phyloP scores from a whole-genome alignment of 2,888 invertebrate species.

The Leucoma salicis region DNA sequence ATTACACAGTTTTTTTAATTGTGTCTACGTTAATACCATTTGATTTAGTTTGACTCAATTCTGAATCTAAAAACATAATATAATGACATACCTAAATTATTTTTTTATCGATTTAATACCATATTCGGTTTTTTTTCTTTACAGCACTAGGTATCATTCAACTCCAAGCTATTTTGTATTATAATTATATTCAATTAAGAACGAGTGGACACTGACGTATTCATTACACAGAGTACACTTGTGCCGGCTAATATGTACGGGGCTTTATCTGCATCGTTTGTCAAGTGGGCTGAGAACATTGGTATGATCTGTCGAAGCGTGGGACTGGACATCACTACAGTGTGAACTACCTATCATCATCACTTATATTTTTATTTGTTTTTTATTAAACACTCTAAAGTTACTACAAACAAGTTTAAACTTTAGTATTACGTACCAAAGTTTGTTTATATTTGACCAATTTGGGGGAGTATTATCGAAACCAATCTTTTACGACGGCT shows the following conservation, averaged over 20 bases:
- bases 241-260: slow-evolving; percentile 12
- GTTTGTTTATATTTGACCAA: slow-evolving; percentile 25
- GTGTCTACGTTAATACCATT: too few relatives aligned
- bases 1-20: too few relatives aligned
- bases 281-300: slow-evolving; percentile 55
- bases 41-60: too few relatives aligned
- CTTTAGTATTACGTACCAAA: slow-evolving; percentile 27
- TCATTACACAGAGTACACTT: slow-evolving; percentile 3
- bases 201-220: slow-evolving; percentile 6
- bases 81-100: too few relatives aligned
- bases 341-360: slow-evolving; percentile 67
- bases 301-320: slow-evolving; percentile 48
- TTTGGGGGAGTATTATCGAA: slow-evolving; percentile 31
- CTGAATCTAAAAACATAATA: too few relatives aligned
- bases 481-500: slow-evolving; percentile 42
- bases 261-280: slow-evolving; percentile 30
- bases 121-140: background rate
- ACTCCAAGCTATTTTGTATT: background rate
- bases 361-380: slow-evolving; percentile 66
- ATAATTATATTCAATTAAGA: slow-evolving; percentile 7
- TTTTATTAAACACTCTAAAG: slow-evolving; percentile 56
- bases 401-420: slow-evolving; percentile 9
- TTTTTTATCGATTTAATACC: background rate
- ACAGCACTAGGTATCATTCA: background rate
- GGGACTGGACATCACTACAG: slow-evolving; percentile 55